Evolutionary conservation across 2,113 vertebrate genomes (phyloP).

Genomic region (Forbesichthys papilliferus): DNA sequence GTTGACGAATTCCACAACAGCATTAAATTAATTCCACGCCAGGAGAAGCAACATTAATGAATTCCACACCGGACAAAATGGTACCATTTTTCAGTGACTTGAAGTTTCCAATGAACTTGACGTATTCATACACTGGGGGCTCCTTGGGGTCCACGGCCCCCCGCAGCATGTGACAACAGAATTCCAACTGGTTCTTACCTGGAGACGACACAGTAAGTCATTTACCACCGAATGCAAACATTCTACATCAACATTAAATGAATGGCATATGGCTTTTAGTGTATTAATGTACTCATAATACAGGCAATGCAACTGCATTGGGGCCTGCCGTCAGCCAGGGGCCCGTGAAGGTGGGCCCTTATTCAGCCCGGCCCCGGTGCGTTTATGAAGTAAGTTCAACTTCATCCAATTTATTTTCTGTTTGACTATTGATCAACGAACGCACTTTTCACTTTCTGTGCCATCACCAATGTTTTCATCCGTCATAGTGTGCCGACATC

Average conservation of each 20-base stretch:
- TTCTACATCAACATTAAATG: background rate
- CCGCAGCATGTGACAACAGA: constrained; percentile 97
- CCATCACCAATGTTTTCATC: too few species aligned
- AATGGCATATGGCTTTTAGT: background rate
- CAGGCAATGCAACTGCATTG: too few species aligned
- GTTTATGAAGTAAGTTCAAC: too few species aligned
- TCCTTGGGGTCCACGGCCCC: constrained; percentile 96
- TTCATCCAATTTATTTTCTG: too few species aligned
- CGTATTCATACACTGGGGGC: constrained; percentile 94
- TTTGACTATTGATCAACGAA: too few species aligned
- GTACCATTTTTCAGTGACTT: constrained; percentile 94
- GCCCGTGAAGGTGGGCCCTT: too few species aligned
- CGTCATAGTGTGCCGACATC: too few species aligned
- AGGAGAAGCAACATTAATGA: background rate
- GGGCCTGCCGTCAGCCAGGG: too few species aligned
- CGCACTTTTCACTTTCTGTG: too few species aligned
- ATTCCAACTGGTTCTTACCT: constrained; percentile 98
- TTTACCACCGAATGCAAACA: background rate
- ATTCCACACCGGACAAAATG: background rate
- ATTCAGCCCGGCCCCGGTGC: too few species aligned
- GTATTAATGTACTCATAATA: background rate
- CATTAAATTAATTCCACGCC: too few species aligned
- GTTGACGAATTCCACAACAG: background rate
- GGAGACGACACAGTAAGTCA: constrained; percentile 42
- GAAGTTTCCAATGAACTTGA: constrained; percentile 98